These are phyloP conservation scores for Tretioscincus oriximinensis DNA, from an alignment of 2,113 vertebrate genomes.

Conservation along the genomic window DNA sequence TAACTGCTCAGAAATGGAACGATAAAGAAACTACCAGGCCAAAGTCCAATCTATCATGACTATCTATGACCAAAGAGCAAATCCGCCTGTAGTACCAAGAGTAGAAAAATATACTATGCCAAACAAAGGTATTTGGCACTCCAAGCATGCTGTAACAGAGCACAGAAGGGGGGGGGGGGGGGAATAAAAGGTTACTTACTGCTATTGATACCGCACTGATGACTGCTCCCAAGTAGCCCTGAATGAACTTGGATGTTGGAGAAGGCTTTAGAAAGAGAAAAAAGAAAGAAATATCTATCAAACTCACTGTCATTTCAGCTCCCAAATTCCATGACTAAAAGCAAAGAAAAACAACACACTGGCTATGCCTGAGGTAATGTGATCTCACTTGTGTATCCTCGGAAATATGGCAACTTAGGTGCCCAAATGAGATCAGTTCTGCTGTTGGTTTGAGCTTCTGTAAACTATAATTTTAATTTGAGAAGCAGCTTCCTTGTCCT, in stretches of 20 bases:
- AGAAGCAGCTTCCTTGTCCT: too few species aligned
- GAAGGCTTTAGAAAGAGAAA: slow-evolving; percentile 78
- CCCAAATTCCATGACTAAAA: slow-evolving; percentile 31
- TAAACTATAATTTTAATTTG: background rate
- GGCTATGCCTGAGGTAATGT: background rate
- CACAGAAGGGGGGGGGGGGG: background rate
- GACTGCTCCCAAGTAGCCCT: slow-evolving; percentile 91
- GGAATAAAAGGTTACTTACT: slow-evolving; percentile 77
- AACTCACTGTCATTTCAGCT: slow-evolving; percentile 25
- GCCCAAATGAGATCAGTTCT: background rate
- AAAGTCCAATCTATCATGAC: background rate
- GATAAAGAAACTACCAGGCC: background rate
- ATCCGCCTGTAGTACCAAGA: background rate
- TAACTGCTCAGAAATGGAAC: background rate
- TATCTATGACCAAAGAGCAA: background rate
- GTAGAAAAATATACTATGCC: too few species aligned
- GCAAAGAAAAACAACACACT: background rate
- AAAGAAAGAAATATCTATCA: background rate
- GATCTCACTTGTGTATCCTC: background rate
- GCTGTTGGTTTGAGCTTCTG: too few species aligned
- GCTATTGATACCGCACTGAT: slow-evolving; percentile 92
- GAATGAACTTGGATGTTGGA: slow-evolving; percentile 84
- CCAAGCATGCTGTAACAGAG: background rate
- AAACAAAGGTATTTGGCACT: background rate
- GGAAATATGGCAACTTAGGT: background rate